Percentiles rank a stretch among this genome's conserved stretches.
phyloP scores from a whole-genome alignment of 2,888 invertebrate genomes.

The Ophion obscuratus region DNA sequence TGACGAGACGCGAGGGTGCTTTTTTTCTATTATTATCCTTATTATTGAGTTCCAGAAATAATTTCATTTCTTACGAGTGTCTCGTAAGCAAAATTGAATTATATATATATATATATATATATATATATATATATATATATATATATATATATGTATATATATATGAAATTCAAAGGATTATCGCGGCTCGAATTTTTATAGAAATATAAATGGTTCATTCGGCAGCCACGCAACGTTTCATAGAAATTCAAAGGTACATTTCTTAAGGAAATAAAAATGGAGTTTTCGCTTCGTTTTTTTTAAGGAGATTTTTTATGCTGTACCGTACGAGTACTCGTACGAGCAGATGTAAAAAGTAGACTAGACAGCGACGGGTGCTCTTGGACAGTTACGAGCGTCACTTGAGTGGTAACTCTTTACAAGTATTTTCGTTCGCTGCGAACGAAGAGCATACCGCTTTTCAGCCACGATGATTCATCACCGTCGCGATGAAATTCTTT shows the following conservation, averaged over 20 bases:
- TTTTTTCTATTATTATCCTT: constrained; percentile 13
- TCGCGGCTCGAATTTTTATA: constrained; percentile 78
- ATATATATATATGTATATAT: constrained; percentile 18
- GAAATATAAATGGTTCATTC: constrained; percentile 75
- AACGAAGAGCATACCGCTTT: background rate
- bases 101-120: constrained; percentile 27
- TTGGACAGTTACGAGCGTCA: background rate
- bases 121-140: constrained; percentile 21
- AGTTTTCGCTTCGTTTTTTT: constrained; percentile 32
- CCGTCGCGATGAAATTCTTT: background rate
- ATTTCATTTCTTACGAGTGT: constrained; percentile 65
- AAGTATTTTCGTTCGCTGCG: background rate
- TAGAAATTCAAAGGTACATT: constrained; percentile 36
- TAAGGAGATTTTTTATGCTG: constrained; percentile 45
- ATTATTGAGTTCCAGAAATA: constrained; percentile 44
- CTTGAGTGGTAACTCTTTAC: constrained; percentile 22
- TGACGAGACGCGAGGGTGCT: constrained; percentile 36
- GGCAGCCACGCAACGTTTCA: constrained; percentile 68
- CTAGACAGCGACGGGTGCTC: constrained; percentile 50
- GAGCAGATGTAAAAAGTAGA: constrained; percentile 46
- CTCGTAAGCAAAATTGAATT: constrained; percentile 58
- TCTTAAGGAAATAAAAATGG: constrained; percentile 20
- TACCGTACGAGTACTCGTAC: constrained; percentile 28
- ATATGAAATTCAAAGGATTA: constrained; percentile 53
- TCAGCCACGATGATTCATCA: background rate